phyloP scores from a whole-genome alignment of 53 echinoderm and acorn worm genomes.

The Luidia sarsii region DNA sequence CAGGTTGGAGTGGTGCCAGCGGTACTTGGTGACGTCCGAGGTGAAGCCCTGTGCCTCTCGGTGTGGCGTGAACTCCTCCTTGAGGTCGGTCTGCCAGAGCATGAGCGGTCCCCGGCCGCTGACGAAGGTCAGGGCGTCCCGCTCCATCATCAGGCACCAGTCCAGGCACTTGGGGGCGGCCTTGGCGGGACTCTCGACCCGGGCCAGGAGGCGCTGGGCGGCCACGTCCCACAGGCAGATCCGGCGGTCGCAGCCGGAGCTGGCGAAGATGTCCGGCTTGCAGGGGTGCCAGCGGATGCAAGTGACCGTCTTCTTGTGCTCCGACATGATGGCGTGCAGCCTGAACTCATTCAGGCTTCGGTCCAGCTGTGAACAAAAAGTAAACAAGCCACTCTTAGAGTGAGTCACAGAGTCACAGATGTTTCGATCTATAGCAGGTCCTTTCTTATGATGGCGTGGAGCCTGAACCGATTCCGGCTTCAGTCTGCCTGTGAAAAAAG shows the following conservation, averaged over 20 bases:
- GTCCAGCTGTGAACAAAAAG: slow-evolving; percentile 74
- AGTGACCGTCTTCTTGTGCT: slow-evolving; percentile 95
- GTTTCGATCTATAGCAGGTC: too few species aligned
- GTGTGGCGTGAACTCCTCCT: slow-evolving; percentile 51
- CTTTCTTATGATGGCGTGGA: too few species aligned
- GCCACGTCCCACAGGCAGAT: slow-evolving; percentile 87
- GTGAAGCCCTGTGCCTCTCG: slow-evolving; percentile 78
- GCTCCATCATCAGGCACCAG: slow-evolving; percentile 73
- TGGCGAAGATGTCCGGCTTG: slow-evolving; percentile 84
- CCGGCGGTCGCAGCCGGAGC: slow-evolving; percentile 76
- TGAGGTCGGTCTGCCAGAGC: slow-evolving; percentile 65
- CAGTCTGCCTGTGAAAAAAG: too few species aligned
- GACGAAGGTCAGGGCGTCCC: slow-evolving; percentile 67
- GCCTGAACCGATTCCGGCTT: too few species aligned
- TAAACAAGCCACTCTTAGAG: too few species aligned
- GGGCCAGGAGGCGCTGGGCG: slow-evolving; percentile 65
- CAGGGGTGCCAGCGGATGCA: slow-evolving; percentile 89
- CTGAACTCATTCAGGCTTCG: slow-evolving; percentile 85
- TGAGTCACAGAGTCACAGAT: too few species aligned
- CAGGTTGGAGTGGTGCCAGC: slow-evolving; percentile 81
- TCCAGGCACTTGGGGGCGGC: slow-evolving; percentile 68
- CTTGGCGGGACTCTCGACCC: slow-evolving; percentile 67
- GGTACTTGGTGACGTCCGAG: slow-evolving; percentile 82
- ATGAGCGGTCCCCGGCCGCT: slow-evolving; percentile 73
- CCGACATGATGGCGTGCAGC: slow-evolving; percentile 93